Base-by-base conservation (phyloP, 2,113 vertebrate species). In the Lonchura striata region DNA sequence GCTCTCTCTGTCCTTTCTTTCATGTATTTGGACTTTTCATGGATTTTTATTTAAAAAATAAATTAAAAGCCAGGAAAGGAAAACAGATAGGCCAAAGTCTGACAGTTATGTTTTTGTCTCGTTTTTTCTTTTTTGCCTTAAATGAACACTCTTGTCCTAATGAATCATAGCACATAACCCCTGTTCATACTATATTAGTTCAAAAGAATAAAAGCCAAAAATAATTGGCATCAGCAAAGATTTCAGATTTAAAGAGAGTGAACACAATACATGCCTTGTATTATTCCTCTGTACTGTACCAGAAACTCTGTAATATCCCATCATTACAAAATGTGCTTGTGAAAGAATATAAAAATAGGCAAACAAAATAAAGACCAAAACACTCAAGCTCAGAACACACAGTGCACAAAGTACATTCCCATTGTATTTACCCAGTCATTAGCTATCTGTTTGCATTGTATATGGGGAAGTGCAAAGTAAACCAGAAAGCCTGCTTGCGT, bases 341-440 rank as follows among this genome's bases (percentile, higher is more conserved):
- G 85, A 96, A 96, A 95, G 83, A 90, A 89, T 91, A 91, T 83
- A 97, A 94, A 97, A 96, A 87, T 86, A 93, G 81, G 96, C 97
- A 91, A 96, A 90, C 77, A 95, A 97, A 95, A 92, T 94, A 92
- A 94, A 93, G 90, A 96, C 69, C 75, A 95, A 97, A 95, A 92
- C 86, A 96, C 84, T 95, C 80, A 71, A 75, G 81, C 77, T 82
- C 49, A 75, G 88, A 96, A 94, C 75, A 95, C 80, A 83, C 23
- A 96, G 94, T 64, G 95, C 82, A 79, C 72, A 95, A 79, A 86
- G 94, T 85, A 92, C 72, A 97, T 90, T 81, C 64, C 83, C 80
- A 89, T 72, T 89, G 88, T 97, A 92, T 97, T 97, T 97, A 94
- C 95, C 70, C 78, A 92, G 83, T 90, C 83, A 94, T 96, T 91